Conservation (phyloP, 2,797 vertebrate species). For the Darevskia mixta region DNA sequence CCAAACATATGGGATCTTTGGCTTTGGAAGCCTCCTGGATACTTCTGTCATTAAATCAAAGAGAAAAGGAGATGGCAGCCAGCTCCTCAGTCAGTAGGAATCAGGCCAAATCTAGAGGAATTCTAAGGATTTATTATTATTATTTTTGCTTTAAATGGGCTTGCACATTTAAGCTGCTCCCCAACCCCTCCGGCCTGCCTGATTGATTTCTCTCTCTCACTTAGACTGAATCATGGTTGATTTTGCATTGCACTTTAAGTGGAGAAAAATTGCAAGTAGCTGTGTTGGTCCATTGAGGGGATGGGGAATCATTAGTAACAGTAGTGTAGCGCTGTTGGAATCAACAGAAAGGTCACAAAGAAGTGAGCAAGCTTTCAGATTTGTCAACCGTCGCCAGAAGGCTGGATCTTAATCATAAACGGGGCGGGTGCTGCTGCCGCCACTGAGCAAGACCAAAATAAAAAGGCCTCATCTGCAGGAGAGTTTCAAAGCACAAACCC, state of each 20-base stretch:
- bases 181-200: no score
- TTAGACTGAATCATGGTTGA: background rate
- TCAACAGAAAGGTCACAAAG: background rate
- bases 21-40: background rate
- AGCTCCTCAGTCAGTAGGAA: background rate
- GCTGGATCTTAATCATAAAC: background rate
- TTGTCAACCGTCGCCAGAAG: background rate
- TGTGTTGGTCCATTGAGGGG: no score
- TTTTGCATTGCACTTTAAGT: background rate
- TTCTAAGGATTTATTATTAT: background rate
- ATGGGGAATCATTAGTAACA: background rate
- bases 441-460: no score
- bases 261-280: background rate
- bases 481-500: no score
- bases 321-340: background rate
- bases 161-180: background rate
- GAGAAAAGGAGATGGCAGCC: background rate
- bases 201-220: background rate
- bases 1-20: background rate
- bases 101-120: background rate
- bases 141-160: constrained; percentile 7
- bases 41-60: constrained; percentile 40
- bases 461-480: no score
- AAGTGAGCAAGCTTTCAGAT: background rate
- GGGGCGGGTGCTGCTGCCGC: no score